Conservation (phyloP, 2,113 vertebrate genomes). For the Phaethornis superciliosus region DNA sequence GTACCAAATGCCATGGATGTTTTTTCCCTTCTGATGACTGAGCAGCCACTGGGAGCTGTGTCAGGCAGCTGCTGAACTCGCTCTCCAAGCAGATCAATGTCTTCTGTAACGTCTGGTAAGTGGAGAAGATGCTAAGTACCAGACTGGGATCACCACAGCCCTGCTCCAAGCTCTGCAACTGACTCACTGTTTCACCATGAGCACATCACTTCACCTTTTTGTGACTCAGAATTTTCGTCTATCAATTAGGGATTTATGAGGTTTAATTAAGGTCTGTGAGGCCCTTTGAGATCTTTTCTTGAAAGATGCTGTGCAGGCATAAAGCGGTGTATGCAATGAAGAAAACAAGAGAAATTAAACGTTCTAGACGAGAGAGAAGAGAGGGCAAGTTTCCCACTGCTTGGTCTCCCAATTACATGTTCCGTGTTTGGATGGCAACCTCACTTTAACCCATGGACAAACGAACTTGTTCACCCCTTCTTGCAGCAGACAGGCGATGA, state of each 20-base stretch:
- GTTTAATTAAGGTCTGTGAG: constrained; percentile 65
- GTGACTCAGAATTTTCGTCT: constrained; percentile 61
- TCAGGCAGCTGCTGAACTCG: background rate
- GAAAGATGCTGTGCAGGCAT: constrained; percentile 54
- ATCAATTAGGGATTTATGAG: constrained; percentile 46
- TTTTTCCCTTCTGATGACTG: rapidly evolving
- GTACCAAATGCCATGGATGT: background rate
- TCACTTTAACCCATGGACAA: constrained; percentile 51
- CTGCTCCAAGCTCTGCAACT: background rate
- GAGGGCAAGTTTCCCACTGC: constrained; percentile 43
- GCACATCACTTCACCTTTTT: constrained; percentile 9
- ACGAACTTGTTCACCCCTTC: constrained; percentile 76
- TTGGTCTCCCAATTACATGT: constrained; percentile 31
- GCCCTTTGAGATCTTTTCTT: constrained; percentile 20
- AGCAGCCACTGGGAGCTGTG: background rate
- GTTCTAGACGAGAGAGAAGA: constrained; percentile 21
- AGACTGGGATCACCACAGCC: background rate
- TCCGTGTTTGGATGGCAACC: constrained; percentile 49
- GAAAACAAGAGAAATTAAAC: constrained; percentile 60
- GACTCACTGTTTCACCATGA: constrained; percentile 17
- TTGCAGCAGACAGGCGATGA: constrained; percentile 68
- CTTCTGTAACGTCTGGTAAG: rapidly evolving
- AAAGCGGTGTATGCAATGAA: background rate
- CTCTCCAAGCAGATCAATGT: background rate
- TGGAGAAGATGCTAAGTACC: background rate